Evolutionary conservation across 2,797 vertebrate genomes (phyloP).

Genomic region (Enteromius fasciolatus): DNA sequence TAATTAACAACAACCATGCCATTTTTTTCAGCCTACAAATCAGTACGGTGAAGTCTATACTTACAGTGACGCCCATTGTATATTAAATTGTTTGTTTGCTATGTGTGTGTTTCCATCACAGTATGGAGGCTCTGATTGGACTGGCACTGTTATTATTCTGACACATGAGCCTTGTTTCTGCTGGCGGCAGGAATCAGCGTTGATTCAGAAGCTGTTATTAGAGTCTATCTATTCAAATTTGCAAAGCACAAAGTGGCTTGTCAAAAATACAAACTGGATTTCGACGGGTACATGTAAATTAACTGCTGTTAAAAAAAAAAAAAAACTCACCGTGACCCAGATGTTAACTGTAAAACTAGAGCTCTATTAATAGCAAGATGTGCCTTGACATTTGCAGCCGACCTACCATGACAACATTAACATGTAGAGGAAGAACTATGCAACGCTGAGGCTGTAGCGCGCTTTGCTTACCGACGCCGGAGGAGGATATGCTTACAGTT

Average conservation of each 20-base stretch:
- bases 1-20: conserved; percentile 5
- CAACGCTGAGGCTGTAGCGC: neutral
- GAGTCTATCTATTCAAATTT: conserved; percentile 59
- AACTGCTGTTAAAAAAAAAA: conserved; percentile 50
- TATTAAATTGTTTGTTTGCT: conserved; percentile 54
- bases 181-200: conserved; percentile 41
- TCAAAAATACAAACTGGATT: conserved; percentile 59
- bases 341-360: conserved; percentile 77
- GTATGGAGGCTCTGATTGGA: conserved; percentile 47
- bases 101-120: conserved; percentile 47
- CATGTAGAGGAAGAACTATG: conserved; percentile 64
- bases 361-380: conserved; percentile 72
- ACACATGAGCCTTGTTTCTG: conserved; percentile 44
- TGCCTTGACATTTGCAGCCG: conserved; percentile 65
- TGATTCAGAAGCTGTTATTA: conserved; percentile 65
- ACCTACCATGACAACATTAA: conserved; percentile 64
- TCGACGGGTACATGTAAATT: conserved; percentile 43
- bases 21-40: conserved; percentile 23
- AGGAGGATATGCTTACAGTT: conserved; percentile 8
- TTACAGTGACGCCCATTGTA: conserved; percentile 42
- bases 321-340: conserved; percentile 68
- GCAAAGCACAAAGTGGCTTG: conserved; percentile 68
- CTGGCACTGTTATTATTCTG: conserved; percentile 50
- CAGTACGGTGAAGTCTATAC: conserved; percentile 18
- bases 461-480: neutral